Conservation (phyloP, 2,888 invertebrate genomes). For the Alsophila aescularia region DNA sequence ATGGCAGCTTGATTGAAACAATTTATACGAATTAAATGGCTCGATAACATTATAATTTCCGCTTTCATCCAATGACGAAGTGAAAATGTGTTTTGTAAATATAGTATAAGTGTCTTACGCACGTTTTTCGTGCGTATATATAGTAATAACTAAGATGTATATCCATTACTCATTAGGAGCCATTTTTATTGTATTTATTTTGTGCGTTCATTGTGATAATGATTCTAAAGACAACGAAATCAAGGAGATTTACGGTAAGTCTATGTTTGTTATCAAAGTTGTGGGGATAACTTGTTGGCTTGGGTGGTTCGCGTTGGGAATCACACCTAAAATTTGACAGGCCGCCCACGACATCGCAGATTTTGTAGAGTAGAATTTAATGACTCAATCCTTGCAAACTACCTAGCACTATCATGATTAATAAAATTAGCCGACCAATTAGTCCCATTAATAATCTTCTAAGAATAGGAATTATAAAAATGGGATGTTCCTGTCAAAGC, state of each 20-base stretch:
- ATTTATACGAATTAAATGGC: conserved; percentile 70
- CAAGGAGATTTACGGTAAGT: conserved; percentile 79
- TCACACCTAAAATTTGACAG: conserved; percentile 27
- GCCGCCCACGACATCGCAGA: conserved; percentile 47
- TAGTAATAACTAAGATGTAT: conserved; percentile 74
- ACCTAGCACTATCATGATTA: background rate
- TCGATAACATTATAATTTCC: conserved; percentile 66
- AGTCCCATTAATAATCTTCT: too few species aligned
- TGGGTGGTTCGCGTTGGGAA: background rate
- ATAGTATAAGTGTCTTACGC: conserved; percentile 67
- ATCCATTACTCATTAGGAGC: conserved; percentile 79
- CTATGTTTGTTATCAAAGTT: conserved; percentile 19
- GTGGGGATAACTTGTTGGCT: background rate
- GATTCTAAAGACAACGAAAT: conserved; percentile 80
- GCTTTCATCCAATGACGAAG: conserved; percentile 59
- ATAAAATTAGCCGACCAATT: too few species aligned
- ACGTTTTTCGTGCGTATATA: conserved; percentile 66
- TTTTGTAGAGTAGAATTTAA: conserved; percentile 5
- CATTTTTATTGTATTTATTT: conserved; percentile 84
- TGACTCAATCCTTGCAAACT: background rate
- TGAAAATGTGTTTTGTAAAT: conserved; percentile 77
- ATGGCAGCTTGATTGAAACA: conserved; percentile 70
- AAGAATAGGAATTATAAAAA: background rate
- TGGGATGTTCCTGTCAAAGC: too few species aligned
- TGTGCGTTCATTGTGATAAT: conserved; percentile 83